phyloP scores from a whole-genome alignment of 2,797 vertebrate genomes.

The Tachyglossus aculeatus region DNA sequence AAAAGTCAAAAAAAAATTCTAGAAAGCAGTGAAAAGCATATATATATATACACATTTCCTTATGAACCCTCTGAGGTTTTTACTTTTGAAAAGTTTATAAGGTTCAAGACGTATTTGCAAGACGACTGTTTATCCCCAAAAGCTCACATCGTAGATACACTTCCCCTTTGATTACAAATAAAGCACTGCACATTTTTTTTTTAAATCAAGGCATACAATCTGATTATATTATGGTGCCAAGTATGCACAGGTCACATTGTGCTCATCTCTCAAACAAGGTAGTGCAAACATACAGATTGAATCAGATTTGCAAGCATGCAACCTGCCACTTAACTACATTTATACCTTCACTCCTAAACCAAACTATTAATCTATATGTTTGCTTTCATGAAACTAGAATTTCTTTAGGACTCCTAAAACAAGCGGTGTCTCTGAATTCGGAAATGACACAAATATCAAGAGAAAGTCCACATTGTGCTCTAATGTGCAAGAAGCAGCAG shows the following conservation, averaged over 20 bases:
- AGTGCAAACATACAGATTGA: conserved; percentile 68
- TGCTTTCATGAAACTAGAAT: conserved; percentile 70
- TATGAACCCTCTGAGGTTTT: conserved; percentile 72
- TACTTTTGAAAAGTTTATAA: conserved; percentile 72
- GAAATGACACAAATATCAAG: conserved; percentile 81
- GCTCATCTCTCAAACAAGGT: conserved; percentile 68
- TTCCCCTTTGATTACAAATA: conserved; percentile 75
- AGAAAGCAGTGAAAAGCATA: conserved; percentile 90
- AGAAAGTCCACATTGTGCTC: conserved; percentile 80
- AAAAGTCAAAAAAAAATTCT: conserved; percentile 72
- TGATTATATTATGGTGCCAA: conserved; percentile 69
- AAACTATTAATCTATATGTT: conserved; percentile 71
- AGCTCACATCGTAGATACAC: conserved; percentile 75
- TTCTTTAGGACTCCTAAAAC: conserved; percentile 69
- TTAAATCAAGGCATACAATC: conserved; percentile 75
- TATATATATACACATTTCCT: conserved; percentile 90
- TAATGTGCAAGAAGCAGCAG: conserved; percentile 91
- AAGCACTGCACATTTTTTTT: conserved; percentile 72
- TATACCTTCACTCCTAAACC: conserved; percentile 73
- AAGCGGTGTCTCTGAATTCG: conserved; percentile 77
- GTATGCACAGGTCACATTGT: conserved; percentile 66
- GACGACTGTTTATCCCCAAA: conserved; percentile 69
- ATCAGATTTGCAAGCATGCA: conserved; percentile 83
- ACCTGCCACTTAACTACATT: conserved; percentile 70
- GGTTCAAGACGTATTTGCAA: conserved; percentile 70